Base-by-base conservation (phyloP, 2,113 vertebrate species). In the Terrapene triunguis region DNA sequence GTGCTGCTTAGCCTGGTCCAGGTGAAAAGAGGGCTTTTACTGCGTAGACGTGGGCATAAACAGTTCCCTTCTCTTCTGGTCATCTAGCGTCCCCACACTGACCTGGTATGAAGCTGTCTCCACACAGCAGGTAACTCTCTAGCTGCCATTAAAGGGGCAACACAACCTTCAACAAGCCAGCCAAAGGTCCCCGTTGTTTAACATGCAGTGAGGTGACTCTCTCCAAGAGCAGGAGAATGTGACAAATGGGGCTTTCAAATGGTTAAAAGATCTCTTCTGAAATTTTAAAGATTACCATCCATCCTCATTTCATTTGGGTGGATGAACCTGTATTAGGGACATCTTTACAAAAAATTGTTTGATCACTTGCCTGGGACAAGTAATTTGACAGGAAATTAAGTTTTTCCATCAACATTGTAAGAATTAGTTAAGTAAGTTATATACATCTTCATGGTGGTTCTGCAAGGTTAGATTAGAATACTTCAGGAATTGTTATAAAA, bases 351-450 rank as follows among this genome's bases (percentile, higher is more conserved):
- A 95, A 97, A 96, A 84, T 80, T 0, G 0, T 9, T 54, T 12
- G 48, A 86, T 85, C 95, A 95, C 92, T 95, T 89, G 88, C 91
- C 89, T 93, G 76, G 92, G 85, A 88, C 90, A 69, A 95, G 89
- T 97, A 93, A 88, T 84, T 57, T 57, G 24, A 57, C 55, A 57
- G 25, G 25, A 57, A 57, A 57, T 27, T 54, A 54, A 54, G 25
- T 57, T 57, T 57, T 57, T 27, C 55, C 55, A 57, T 27, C 55
- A 57, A 57, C 24, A 57, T 27, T 27, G 55, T 27, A 57, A 57
- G 55, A 57, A 57, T 27, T 57, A 57, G 55, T 11, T 27, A 57
- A 57, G 10, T 57, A 57, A 57, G 25, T 57, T 57, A 57, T 27
- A 25, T 57, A 27, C 3, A 57, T 12, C 93, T 84, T 51, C 93